Evolutionary conservation across 1,140 invertebrate genomes (phyloP).

Genomic region (Charaxes varanes): DNA sequence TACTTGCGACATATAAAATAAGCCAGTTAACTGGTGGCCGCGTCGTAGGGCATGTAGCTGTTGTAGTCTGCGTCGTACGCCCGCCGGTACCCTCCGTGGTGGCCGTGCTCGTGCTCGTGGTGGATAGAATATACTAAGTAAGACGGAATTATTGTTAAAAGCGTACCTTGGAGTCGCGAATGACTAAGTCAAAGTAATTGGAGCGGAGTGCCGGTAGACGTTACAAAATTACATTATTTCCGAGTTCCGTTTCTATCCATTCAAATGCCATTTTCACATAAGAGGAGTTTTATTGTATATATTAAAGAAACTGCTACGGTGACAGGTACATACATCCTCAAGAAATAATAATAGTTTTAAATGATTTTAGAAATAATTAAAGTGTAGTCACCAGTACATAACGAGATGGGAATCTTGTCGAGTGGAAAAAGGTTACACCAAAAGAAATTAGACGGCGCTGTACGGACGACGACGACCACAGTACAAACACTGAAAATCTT

Average conservation of each 20-base stretch:
- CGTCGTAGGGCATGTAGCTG: constrained; percentile 61
- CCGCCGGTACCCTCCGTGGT: constrained; percentile 63
- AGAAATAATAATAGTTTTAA: neutral
- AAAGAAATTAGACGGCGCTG: too few relatives aligned
- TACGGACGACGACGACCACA: too few relatives aligned
- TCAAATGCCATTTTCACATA: constrained; percentile 3
- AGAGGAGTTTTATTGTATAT: neutral
- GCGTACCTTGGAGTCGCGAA: constrained; percentile 16
- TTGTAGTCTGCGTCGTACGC: constrained; percentile 62
- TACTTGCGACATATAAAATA: constrained; percentile 1
- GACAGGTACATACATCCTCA: constrained; percentile 2
- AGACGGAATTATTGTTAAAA: too few relatives aligned
- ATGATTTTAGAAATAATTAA: neutral
- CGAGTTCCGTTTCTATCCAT: constrained; percentile 22
- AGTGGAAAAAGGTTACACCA: too few relatives aligned
- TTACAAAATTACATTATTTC: constrained; percentile 27
- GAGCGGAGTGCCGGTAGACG: constrained; percentile 26
- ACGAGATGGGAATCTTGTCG: too few relatives aligned
- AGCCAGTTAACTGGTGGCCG: constrained; percentile 16
- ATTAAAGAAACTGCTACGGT: neutral
- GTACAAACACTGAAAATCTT: too few relatives aligned
- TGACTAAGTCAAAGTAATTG: constrained; percentile 25
- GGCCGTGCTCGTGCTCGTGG: constrained; percentile 64
- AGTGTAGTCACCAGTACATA: neutral
- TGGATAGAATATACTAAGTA: too few relatives aligned